Evolutionary conservation across 2,797 vertebrate genomes (phyloP), one percentile per base, ranked within the genome.

Genomic region (Tapirus indicus): DNA sequence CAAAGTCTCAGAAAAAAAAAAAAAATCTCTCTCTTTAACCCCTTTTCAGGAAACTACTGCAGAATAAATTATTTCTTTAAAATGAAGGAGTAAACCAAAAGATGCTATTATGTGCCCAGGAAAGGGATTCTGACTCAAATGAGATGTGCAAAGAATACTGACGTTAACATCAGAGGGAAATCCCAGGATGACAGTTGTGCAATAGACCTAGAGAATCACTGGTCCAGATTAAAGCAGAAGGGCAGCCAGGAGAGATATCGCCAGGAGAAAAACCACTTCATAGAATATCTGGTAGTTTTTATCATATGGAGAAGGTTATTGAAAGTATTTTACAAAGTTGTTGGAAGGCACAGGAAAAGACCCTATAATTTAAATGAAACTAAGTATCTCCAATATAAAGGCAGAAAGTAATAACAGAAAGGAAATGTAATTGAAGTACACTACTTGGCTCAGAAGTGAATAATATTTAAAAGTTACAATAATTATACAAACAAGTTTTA

Each of bases 1-100:
- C 75, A 86, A 7, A 62, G 54, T 87, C 69, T 90, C 44, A 93
- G 62, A 93, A 27, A 56, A 71, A 74, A 27, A 56, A 71, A 74
- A 60, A 58, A 75, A 27, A 52, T 12, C 20, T 69, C 17, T 74
- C 25, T 72, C 6, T 79, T 54, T 25, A 64, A 75, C 35, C 2
- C 5, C n/a, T 60, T 92, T 93, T 84, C 41, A 75, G 89, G 71
- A 80, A 88, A 69, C 9, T 52, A 54, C 66, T 82, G 60, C 95
- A 62, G 54, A 79, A 74, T 64, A 41, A 49, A 56, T 75, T 80
- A 52, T 88, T 94, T 38, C 56, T 92, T 91, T 91, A 64, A 85
- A 49, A 47, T 77, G 18, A 77, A 68, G 27, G 68, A 86, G 29
- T 92, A 91, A 66, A 60, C 17, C 18, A 74, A 95, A 91, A 74